Evolutionary conservation across 2,797 vertebrate genomes (phyloP).

Genomic region (Onychomys leucogaster): DNA sequence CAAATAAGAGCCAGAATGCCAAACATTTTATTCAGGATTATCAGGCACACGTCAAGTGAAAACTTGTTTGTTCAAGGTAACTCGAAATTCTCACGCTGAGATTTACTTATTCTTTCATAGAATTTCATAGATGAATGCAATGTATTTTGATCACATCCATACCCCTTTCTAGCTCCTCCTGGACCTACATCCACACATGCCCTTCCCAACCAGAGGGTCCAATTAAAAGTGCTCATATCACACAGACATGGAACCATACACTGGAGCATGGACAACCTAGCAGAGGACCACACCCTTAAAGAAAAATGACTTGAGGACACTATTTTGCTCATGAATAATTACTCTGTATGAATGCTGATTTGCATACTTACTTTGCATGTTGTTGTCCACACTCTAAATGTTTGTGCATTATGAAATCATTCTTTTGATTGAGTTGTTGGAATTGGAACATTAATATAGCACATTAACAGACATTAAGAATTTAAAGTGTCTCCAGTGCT

Average conservation of each 20-base stretch:
- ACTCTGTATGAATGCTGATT: background rate
- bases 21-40: background rate
- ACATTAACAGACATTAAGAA: constrained; percentile 12
- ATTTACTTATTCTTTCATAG: background rate
- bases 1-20: background rate
- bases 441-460: background rate
- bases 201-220: background rate
- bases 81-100: background rate
- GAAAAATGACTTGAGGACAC: background rate
- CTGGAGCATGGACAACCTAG: background rate
- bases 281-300: background rate
- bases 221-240: too few relatives aligned
- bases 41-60: background rate
- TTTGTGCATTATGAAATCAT: background rate
- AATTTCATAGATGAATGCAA: background rate
- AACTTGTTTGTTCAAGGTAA: background rate
- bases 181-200: background rate
- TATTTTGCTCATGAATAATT: background rate
- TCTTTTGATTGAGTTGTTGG: constrained; percentile 17
- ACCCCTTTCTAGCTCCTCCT: background rate
- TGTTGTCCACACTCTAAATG: background rate
- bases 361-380: background rate
- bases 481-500: background rate
- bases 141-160: background rate
- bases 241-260: accelerated